Evolutionary conservation across 2,888 invertebrate species (phyloP).

Genomic region (Diarsia brunnea): DNA sequence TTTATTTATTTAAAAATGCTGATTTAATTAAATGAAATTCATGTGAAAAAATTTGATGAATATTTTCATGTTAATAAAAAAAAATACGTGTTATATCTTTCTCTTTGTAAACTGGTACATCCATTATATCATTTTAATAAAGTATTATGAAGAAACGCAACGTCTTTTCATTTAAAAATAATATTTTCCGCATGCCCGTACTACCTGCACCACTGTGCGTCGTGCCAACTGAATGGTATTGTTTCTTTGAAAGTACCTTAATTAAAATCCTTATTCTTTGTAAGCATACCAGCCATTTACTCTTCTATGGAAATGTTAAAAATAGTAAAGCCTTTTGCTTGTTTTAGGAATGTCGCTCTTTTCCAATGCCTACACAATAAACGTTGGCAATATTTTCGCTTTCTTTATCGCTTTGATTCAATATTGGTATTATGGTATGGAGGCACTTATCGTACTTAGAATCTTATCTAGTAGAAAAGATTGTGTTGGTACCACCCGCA

Average conservation of each 20-base stretch:
- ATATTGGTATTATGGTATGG: conserved; percentile 7
- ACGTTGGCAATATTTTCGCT: conserved; percentile 6
- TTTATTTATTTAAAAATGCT: too few species aligned
- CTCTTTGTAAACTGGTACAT: too few species aligned
- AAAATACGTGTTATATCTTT: too few species aligned
- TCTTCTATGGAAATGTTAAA: background rate
- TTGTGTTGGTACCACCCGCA: background rate
- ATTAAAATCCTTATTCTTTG: background rate
- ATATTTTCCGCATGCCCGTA: too few species aligned
- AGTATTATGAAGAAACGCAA: too few species aligned
- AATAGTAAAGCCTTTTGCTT: background rate
- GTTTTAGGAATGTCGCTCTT: conserved; percentile 12
- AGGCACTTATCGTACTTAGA: conserved; percentile 30
- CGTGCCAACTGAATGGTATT: background rate
- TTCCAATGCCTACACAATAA: conserved; percentile 8
- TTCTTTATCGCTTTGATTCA: conserved; percentile 23
- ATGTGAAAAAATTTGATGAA: too few species aligned
- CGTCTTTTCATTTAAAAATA: too few species aligned
- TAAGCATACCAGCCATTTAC: background rate
- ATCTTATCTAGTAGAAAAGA: conserved; percentile 32
- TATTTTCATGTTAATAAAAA: too few species aligned
- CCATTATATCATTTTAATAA: too few species aligned
- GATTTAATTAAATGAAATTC: too few species aligned
- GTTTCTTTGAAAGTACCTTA: background rate
- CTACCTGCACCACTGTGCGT: too few species aligned